Base-by-base conservation (phyloP, 2,797 vertebrate genomes). In the Toxotes lorentzi region DNA sequence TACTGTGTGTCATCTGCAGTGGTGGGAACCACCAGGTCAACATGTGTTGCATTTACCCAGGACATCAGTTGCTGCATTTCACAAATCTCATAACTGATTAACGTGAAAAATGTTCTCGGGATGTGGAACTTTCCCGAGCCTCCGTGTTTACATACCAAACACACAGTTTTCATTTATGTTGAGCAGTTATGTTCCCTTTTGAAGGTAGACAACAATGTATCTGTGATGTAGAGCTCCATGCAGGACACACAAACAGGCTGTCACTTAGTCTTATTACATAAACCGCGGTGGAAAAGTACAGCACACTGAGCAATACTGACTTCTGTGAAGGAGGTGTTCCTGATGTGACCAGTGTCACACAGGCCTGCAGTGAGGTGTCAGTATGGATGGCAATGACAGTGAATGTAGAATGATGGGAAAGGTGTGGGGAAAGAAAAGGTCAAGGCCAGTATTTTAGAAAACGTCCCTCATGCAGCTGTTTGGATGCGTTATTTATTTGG, bases 21-120 rank as follows among this genome's bases (percentile, higher is more conserved):
- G 58, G 70, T 66, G 65, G 32, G n/a, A 74, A 68, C 48, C 63
- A 60, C 41, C 27, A 19, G 11, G 58, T 80, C 51, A 78, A 70
- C 53, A 69, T 11, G 13, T 17, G 19, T 38, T 19, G n/a, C 62
- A 73, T 74, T 64, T 32, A 60, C 71, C 27, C 8, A 47, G 48
- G 19, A 86, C 71, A 70, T 61, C 57, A 77, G 58, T 62, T 70
- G 82, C 82, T 76, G 80, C 81, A 75, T 88, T 82, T 72, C 71
- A 86, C 82, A 86, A 58, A 68, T 78, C 68, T 68, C 67, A 80
- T 93, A 90, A 94, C 88, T 93, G 87, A 93, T 92, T 94, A 94
- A 94, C 89, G 19, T 8, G 79, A 85, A 69, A 80, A 74, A 87
- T 70, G 75, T 73, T 76, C 30, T 12, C 16, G 38, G 40, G 58